Conservation (phyloP, 1,140 invertebrate species). For the Microvelia longipes region DNA sequence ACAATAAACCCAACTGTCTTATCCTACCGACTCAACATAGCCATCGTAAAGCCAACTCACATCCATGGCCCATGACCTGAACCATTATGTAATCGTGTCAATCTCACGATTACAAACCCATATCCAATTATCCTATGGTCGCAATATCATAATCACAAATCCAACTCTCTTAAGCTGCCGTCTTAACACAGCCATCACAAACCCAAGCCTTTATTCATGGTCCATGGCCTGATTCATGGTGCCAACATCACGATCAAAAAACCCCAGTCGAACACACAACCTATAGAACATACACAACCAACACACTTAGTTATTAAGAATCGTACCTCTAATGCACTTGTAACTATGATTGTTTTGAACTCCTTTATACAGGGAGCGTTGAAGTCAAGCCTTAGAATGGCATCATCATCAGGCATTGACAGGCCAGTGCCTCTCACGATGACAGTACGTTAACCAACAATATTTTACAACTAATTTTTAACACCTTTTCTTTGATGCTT, state of each 20-base stretch:
- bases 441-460: background rate
- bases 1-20: too few species aligned
- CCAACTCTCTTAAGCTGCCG: too few species aligned
- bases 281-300: background rate
- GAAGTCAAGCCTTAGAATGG: background rate
- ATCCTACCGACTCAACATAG: too few species aligned
- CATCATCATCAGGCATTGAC: background rate
- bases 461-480: background rate
- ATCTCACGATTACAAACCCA: too few species aligned
- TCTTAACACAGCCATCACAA: too few species aligned
- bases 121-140: too few species aligned
- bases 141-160: too few species aligned
- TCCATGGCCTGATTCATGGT: background rate
- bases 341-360: background rate
- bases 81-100: too few species aligned
- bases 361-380: background rate
- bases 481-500: background rate
- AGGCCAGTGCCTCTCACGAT: background rate
- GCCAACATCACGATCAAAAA: background rate
- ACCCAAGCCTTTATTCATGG: background rate
- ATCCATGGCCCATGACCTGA: too few species aligned
- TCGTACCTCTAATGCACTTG: background rate
- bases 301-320: background rate
- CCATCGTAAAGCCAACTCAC: too few species aligned
- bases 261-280: too few species aligned